These are phyloP conservation scores for Oegoconia quadripuncta DNA, from an alignment of 2,888 invertebrate species.

Conservation along the genomic window DNA sequence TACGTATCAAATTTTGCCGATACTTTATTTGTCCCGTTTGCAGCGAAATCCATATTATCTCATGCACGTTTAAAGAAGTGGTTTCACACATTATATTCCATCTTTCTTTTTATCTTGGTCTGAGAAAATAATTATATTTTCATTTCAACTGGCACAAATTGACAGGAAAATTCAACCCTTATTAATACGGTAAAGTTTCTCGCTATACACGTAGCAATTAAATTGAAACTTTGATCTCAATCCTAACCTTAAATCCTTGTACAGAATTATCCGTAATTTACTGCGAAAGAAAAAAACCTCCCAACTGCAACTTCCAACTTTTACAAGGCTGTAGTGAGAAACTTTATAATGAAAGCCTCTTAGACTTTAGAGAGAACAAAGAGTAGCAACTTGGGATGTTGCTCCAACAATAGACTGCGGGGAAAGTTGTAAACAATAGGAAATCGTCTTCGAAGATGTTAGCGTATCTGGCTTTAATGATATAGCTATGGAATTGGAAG, in stretches of 20 bases:
- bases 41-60: too few relatives aligned
- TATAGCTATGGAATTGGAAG: slow-evolving; percentile 1
- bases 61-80: too few relatives aligned
- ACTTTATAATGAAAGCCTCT: slow-evolving; percentile 47
- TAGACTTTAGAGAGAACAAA: slow-evolving; percentile 21
- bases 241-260: background rate
- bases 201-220: too few relatives aligned
- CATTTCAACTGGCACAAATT: too few relatives aligned
- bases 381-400: slow-evolving; percentile 20
- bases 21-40: too few relatives aligned
- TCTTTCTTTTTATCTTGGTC: too few relatives aligned
- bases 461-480: slow-evolving; percentile 4
- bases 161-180: too few relatives aligned
- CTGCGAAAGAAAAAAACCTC: slow-evolving; percentile 3
- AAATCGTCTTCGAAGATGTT: slow-evolving; percentile 14
- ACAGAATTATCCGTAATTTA: background rate
- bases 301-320: slow-evolving; percentile 10
- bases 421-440: slow-evolving; percentile 26
- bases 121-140: too few relatives aligned
- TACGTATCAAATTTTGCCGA: too few relatives aligned
- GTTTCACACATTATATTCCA: too few relatives aligned
- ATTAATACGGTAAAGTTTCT: too few relatives aligned
- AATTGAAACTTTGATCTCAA: background rate
- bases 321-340: slow-evolving; percentile 21
- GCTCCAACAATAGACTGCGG: slow-evolving; percentile 16